These are phyloP conservation scores for Penaeus monodon DNA, from an alignment of 2,888 invertebrate genomes.

Conservation along the genomic window DNA sequence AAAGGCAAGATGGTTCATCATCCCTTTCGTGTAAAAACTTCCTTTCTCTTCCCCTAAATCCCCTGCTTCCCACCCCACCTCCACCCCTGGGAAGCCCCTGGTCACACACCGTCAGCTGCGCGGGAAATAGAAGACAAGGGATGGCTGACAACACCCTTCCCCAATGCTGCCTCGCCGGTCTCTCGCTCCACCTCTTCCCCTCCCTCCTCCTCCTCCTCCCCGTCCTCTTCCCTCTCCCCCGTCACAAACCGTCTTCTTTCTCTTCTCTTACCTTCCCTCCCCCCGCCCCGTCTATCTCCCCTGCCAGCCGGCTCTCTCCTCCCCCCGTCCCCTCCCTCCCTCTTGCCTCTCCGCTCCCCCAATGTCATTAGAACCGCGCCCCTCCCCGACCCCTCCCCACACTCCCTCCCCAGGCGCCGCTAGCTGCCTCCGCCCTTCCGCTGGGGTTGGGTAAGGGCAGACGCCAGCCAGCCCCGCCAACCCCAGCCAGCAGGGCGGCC, in stretches of 20 bases:
- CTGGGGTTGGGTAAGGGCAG: constrained; percentile 1
- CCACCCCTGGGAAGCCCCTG: too few relatives aligned
- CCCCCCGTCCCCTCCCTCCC: background rate
- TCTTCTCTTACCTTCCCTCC: background rate
- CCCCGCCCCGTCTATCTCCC: background rate
- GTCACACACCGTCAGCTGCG: background rate
- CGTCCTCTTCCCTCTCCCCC: background rate
- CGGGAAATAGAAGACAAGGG: background rate
- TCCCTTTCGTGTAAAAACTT: too few relatives aligned
- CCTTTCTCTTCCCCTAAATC: too few relatives aligned
- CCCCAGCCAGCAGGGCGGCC: background rate
- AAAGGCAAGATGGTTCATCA: too few relatives aligned
- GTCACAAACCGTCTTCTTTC: background rate
- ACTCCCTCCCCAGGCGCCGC: background rate
- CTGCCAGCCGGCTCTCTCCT: background rate
- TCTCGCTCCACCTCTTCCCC: background rate
- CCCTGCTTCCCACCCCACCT: too few relatives aligned
- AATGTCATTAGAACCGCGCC: background rate
- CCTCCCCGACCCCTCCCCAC: background rate
- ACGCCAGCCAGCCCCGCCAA: background rate
- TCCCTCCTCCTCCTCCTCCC: background rate
- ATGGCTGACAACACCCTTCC: background rate
- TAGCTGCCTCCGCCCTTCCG: background rate
- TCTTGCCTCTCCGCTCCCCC: background rate
- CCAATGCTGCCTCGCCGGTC: background rate